phyloP scores from a whole-genome alignment of 37 sponge, comb jelly and placozoan species.

The Spongilla lacustris region DNA sequence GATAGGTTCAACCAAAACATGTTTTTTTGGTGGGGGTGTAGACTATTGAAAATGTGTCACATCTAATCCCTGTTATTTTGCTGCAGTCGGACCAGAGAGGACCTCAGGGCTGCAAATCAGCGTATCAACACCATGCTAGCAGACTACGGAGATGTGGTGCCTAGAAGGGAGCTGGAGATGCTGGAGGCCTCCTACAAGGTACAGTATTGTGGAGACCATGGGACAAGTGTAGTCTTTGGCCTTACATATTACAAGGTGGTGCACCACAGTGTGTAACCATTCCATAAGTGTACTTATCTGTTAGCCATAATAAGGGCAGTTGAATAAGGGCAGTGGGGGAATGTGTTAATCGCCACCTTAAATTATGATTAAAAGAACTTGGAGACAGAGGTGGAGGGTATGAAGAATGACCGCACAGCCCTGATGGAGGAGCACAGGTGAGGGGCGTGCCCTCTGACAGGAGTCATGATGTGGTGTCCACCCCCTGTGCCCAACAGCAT shows the following conservation, averaged over 20 bases:
- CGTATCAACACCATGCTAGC: constrained; percentile 83
- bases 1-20: no score
- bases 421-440: constrained; percentile 77
- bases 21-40: no score
- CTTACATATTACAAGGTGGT: no score
- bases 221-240: no score
- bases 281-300: not conserved
- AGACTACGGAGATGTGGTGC: constrained; percentile 97
- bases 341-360: no score
- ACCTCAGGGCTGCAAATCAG: constrained; percentile 61
- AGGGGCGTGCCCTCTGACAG: not conserved
- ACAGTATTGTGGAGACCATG: not conserved
- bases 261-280: not conserved
- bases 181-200: constrained; percentile 67
- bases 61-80: not conserved
- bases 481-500: constrained; percentile 30
- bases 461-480: not conserved
- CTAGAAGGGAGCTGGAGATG: constrained; percentile 87
- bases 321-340: no score
- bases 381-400: constrained; percentile 65
- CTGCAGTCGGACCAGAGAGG: constrained; percentile 71
- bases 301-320: no score
- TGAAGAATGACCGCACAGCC: constrained; percentile 60
- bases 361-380: no score
- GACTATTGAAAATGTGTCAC: no score